Percentiles rank a stretch among this genome's conserved stretches.
Evolutionary conservation across 2,113 vertebrate genomes (phyloP).

Genomic region (Gnathonemus longibarbis): DNA sequence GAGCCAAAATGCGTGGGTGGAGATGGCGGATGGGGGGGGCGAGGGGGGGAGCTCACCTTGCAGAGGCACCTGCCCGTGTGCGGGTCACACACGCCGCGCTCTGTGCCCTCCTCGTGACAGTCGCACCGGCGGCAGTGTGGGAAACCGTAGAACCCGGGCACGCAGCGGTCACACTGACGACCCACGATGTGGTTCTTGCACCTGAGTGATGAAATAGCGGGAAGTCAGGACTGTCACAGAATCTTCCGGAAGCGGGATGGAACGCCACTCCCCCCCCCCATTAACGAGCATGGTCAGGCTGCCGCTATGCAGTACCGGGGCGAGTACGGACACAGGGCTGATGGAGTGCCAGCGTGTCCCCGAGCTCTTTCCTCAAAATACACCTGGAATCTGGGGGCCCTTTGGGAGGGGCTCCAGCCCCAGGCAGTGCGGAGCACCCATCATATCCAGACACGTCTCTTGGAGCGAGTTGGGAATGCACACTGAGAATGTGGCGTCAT

Average conservation of each 20-base stretch:
- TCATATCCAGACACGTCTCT: conserved; percentile 31
- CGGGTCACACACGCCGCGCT: conserved; percentile 66
- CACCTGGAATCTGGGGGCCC: not conserved
- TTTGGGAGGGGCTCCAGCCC: not conserved
- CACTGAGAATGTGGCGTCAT: conserved; percentile 26
- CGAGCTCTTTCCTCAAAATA: not conserved
- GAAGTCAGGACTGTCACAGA: not conserved
- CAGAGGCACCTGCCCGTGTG: conserved; percentile 80
- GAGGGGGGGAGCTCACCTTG: conserved; percentile 68
- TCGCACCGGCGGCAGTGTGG: conserved; percentile 77
- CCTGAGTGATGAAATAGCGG: conserved; percentile 48
- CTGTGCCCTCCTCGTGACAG: conserved; percentile 77
- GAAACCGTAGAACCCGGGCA: conserved; percentile 77
- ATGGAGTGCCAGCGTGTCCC: not conserved
- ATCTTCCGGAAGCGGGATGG: not conserved
- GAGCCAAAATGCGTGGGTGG: not conserved
- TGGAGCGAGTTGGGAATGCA: not conserved
- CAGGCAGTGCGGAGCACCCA: not conserved
- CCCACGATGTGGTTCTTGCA: conserved; percentile 82
- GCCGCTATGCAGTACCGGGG: not conserved
- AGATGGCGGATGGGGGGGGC: not conserved
- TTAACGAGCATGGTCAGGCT: not conserved
- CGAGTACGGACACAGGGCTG: not conserved
- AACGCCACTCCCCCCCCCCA: not conserved
- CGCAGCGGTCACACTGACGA: conserved; percentile 80